Conservation (phyloP, 2,888 invertebrate genomes). For the Eueremaeus valkanovi region DNA sequence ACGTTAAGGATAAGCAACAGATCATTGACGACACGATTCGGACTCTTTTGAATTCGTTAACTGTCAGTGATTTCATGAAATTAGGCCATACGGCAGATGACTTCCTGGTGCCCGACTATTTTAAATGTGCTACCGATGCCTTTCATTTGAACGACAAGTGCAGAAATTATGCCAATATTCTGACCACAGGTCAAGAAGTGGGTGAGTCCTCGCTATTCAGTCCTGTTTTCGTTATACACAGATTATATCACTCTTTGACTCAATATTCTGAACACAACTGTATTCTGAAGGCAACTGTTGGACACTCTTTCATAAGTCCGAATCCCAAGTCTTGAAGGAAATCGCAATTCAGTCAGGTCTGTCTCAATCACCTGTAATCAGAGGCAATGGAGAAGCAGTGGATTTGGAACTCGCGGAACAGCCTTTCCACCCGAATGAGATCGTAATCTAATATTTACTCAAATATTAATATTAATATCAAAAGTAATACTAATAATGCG, state of each 20-base stretch:
- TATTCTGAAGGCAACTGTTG: slow-evolving; percentile 38
- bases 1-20: slow-evolving; percentile 3
- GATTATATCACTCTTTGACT: not conserved
- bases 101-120: not conserved
- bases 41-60: not conserved
- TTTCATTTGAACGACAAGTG: slow-evolving; percentile 30
- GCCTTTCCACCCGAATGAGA: slow-evolving; percentile 42
- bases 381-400: slow-evolving; percentile 23
- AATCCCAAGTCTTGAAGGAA: not conserved
- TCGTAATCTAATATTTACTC: no score
- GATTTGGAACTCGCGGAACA: slow-evolving; percentile 38
- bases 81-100: slow-evolving; percentile 28
- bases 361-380: slow-evolving; percentile 21
- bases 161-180: slow-evolving; percentile 34
- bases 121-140: slow-evolving; percentile 38
- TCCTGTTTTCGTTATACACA: not conserved
- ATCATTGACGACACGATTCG: slow-evolving; percentile 29
- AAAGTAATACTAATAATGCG: no score
- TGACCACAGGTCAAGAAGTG: slow-evolving; percentile 34
- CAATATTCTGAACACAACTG: not conserved
- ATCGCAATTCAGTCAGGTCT: slow-evolving; percentile 37
- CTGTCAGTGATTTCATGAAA: slow-evolving; percentile 30
- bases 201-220: slow-evolving; percentile 29
- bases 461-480: no score
- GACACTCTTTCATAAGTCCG: slow-evolving; percentile 38